phyloP scores from a whole-genome alignment of 2,888 invertebrate species.

The Xestoiulus laeticollis region DNA sequence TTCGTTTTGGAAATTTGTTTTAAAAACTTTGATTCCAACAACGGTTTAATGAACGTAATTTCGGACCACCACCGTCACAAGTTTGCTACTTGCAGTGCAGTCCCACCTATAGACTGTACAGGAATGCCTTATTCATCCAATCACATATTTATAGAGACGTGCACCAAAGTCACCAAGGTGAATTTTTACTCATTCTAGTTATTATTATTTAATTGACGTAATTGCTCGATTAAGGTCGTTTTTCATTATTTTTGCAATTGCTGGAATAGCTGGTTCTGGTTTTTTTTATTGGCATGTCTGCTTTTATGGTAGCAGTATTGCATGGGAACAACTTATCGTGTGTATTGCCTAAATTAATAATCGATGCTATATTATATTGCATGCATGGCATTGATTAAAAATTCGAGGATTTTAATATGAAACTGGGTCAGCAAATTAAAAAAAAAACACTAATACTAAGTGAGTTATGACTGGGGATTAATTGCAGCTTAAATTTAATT shows the following conservation, averaged over 20 bases:
- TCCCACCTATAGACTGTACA: not conserved
- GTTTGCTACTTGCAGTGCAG: not conserved
- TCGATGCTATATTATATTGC: not conserved
- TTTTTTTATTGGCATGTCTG: too few relatives aligned
- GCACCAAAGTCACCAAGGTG: conserved; percentile 46
- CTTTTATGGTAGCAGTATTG: not conserved
- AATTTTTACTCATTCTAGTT: not conserved
- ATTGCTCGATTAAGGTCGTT: not conserved
- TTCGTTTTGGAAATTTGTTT: not conserved
- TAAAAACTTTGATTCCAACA: not conserved
- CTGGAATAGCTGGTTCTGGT: too few relatives aligned
- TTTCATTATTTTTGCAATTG: not conserved
- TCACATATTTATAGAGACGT: conserved; percentile 41
- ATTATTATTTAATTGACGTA: conserved; percentile 14
- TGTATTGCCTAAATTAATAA: not conserved
- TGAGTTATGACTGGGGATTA: not conserved
- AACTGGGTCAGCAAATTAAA: not conserved
- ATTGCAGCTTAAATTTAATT: not conserved
- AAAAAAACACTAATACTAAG: too few relatives aligned
- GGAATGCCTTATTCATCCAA: conserved; percentile 43
- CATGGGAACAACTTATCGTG: not conserved
- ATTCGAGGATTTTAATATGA: not conserved
- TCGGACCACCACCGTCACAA: conserved; percentile 17
- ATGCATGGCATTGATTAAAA: not conserved
- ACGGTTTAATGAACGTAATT: conserved; percentile 40